phyloP scores from a whole-genome alignment of 64 coral and sea anemone species.

The Montipora capricornis region DNA sequence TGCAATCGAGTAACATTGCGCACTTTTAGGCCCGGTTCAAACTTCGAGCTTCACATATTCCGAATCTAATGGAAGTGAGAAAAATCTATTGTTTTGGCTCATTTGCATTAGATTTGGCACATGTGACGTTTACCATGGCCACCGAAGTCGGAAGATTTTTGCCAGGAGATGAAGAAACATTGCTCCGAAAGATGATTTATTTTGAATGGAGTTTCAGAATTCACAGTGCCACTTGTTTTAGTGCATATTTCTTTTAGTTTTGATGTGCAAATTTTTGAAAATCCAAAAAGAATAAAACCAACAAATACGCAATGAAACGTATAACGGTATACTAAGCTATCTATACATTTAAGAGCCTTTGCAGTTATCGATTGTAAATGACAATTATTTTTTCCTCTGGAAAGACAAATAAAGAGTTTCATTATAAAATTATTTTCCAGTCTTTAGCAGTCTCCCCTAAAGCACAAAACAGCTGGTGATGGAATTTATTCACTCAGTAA shows the following conservation, averaged over 20 bases:
- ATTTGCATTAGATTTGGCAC: too few relatives aligned
- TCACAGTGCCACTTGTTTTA: not conserved
- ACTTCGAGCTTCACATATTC: too few relatives aligned
- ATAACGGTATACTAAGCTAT: not conserved
- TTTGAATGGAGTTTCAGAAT: not conserved
- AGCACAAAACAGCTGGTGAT: too few relatives aligned
- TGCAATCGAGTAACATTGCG: too few relatives aligned
- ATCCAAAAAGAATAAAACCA: not conserved
- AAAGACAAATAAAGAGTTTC: slow-evolving; percentile 52
- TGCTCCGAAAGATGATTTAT: not conserved
- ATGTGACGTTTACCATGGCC: not conserved
- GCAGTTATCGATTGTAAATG: slow-evolving; percentile 41
- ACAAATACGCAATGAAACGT: not conserved
- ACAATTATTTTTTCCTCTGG: not conserved
- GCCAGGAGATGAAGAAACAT: not conserved
- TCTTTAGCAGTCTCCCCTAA: too few relatives aligned
- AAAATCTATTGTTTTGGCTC: too few relatives aligned
- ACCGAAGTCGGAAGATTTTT: too few relatives aligned
- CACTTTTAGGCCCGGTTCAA: too few relatives aligned
- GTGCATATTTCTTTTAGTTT: slow-evolving; percentile 33
- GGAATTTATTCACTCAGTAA: too few relatives aligned
- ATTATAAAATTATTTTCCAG: not conserved
- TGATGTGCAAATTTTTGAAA: not conserved
- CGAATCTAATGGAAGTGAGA: too few relatives aligned
- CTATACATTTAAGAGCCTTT: not conserved